Percentiles rank a stretch among this genome's conserved stretches.
phyloP scores from a whole-genome alignment of 2,113 vertebrate species.

The Caretta caretta region DNA sequence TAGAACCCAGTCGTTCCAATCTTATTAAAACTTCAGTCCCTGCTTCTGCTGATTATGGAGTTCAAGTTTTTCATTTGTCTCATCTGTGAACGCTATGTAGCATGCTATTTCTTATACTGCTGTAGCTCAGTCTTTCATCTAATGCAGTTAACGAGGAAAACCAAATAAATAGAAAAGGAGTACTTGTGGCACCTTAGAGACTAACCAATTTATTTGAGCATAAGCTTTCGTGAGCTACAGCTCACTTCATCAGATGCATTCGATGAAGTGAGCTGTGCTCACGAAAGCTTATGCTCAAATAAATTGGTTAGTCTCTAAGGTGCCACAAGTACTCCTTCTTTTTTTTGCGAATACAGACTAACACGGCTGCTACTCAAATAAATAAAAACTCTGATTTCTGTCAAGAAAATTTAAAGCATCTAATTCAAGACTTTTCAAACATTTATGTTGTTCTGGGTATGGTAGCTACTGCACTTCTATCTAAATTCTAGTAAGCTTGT shows the following conservation, averaged over 20 bases:
- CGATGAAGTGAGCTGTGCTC: too few species aligned
- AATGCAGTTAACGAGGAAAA: neutral
- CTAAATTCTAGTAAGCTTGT: neutral
- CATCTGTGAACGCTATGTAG: rapidly evolving
- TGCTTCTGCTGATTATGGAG: neutral
- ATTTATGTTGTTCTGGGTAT: neutral
- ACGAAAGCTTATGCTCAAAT: too few species aligned
- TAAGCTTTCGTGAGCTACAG: too few species aligned
- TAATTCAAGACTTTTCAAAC: neutral
- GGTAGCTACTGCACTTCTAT: neutral
- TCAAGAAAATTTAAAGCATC: neutral
- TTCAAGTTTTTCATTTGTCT: neutral
- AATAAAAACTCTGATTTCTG: neutral
- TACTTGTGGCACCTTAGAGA: too few species aligned
- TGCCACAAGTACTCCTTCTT: too few species aligned
- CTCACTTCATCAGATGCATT: too few species aligned
- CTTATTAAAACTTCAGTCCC: rapidly evolving
- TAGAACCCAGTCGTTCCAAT: neutral
- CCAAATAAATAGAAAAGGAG: neutral
- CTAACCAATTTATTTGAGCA: too few species aligned
- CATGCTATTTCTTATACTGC: rapidly evolving
- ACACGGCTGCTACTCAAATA: neutral
- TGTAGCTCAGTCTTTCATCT: neutral
- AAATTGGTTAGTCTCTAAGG: too few species aligned
- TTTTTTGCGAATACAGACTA: too few species aligned